phyloP scores from a whole-genome alignment of 2,113 vertebrate genomes.

The Ceyx margarethae region DNA sequence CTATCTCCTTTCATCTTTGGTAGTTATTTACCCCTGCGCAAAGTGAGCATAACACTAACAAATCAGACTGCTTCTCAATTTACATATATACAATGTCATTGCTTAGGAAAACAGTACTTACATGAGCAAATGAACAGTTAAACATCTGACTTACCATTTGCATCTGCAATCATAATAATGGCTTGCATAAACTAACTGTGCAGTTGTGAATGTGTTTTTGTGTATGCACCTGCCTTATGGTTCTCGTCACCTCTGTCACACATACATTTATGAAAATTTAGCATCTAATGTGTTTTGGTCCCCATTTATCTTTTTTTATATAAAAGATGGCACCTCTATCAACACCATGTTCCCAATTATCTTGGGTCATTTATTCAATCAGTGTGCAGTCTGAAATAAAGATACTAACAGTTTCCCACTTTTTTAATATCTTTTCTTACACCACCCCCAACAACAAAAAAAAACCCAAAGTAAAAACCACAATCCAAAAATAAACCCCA shows the following conservation, averaged over 20 bases:
- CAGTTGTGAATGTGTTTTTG: conserved; percentile 22
- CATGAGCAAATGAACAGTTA: conserved; percentile 57
- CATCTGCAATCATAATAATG: conserved; percentile 52
- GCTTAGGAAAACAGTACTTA: conserved; percentile 58
- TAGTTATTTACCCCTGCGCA: conserved; percentile 44
- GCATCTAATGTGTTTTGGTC: neutral
- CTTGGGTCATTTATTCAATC: neutral
- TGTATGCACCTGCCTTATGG: conserved; percentile 16
- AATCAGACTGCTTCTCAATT: conserved; percentile 51
- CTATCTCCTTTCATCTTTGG: conserved; percentile 41
- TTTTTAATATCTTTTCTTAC: neutral
- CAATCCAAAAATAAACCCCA: neutral
- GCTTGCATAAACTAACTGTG: conserved; percentile 11
- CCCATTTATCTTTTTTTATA: neutral
- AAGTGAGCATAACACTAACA: conserved; percentile 38
- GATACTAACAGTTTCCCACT: neutral
- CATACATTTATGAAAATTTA: neutral
- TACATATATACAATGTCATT: conserved; percentile 49
- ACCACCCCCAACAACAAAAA: neutral
- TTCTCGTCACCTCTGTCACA: conserved; percentile 8
- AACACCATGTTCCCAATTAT: neutral
- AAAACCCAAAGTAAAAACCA: neutral
- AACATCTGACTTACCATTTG: conserved; percentile 60
- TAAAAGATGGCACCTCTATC: neutral
- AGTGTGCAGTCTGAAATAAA: neutral